These are phyloP conservation scores for Notamacropus eugenii DNA, from an alignment of 2,797 vertebrate genomes.

Conservation along the genomic window DNA sequence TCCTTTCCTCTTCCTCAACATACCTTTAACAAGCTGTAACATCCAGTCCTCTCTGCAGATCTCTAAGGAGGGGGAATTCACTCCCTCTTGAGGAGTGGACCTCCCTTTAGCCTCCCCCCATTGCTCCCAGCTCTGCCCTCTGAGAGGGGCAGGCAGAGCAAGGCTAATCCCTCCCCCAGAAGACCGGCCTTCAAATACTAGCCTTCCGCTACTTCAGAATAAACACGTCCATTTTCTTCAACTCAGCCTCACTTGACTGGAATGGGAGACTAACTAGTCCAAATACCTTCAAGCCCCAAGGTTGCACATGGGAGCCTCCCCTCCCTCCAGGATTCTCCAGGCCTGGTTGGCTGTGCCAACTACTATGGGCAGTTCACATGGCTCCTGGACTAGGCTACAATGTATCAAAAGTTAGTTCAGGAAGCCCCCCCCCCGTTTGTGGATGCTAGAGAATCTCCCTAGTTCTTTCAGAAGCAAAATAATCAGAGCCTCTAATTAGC, in stretches of 20 bases:
- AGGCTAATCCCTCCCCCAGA: background rate
- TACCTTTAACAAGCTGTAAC: background rate
- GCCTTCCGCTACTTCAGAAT: background rate
- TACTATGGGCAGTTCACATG: background rate
- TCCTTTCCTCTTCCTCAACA: background rate
- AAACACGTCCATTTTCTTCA: background rate
- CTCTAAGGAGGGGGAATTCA: background rate
- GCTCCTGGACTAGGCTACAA: background rate
- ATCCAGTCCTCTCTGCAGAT: too few species aligned
- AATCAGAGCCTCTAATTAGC: too few species aligned
- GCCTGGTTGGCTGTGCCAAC: background rate
- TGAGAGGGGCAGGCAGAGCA: background rate
- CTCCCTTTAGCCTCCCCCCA: background rate
- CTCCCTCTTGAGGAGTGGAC: background rate
- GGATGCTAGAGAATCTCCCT: background rate
- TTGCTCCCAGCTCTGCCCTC: background rate
- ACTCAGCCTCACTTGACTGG: too few species aligned
- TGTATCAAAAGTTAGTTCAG: background rate
- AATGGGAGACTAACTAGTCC: background rate
- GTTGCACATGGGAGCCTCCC: background rate
- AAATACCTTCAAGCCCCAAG: background rate
- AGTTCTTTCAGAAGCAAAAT: background rate
- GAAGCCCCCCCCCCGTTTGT: too few species aligned
- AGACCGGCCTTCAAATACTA: background rate
- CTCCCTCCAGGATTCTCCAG: background rate